These are phyloP conservation scores for Heliconius ethilla DNA, from an alignment of 2,888 invertebrate species.

Conservation along the genomic window DNA sequence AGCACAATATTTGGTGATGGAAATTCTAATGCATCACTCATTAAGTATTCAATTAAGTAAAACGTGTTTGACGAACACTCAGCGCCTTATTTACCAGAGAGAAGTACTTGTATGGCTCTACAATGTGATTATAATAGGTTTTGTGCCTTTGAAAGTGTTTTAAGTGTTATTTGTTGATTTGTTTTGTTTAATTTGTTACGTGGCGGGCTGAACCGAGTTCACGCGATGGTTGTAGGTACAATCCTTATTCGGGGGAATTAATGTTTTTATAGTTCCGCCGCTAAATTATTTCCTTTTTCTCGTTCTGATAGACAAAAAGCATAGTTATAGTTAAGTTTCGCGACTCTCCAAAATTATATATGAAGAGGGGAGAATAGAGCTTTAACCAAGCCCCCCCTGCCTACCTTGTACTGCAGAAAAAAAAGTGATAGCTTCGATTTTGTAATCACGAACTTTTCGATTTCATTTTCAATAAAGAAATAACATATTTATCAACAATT, in stretches of 20 bases:
- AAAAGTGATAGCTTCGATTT: neutral
- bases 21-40: conserved; percentile 54
- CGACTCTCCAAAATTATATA: too few relatives aligned
- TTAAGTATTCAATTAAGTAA: conserved; percentile 75
- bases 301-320: too few relatives aligned
- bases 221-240: neutral
- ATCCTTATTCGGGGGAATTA: neutral
- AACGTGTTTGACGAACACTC: conserved; percentile 72
- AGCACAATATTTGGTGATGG: conserved; percentile 48
- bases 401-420: neutral
- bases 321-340: too few relatives aligned
- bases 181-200: conserved; percentile 11
- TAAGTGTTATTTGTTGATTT: conserved; percentile 9
- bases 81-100: conserved; percentile 56
- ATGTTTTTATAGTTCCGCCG: too few relatives aligned
- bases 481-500: conserved; percentile 2
- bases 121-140: conserved; percentile 18
- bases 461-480: neutral
- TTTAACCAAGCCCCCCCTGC: neutral
- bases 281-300: too few relatives aligned
- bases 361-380: neutral
- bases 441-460: neutral
- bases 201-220: neutral
- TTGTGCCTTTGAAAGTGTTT: conserved; percentile 9
- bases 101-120: conserved; percentile 7